Evolutionary conservation across 2,113 vertebrate species (phyloP), one percentile per base, ranked within the genome.

Genomic region (Archilochus colubris): DNA sequence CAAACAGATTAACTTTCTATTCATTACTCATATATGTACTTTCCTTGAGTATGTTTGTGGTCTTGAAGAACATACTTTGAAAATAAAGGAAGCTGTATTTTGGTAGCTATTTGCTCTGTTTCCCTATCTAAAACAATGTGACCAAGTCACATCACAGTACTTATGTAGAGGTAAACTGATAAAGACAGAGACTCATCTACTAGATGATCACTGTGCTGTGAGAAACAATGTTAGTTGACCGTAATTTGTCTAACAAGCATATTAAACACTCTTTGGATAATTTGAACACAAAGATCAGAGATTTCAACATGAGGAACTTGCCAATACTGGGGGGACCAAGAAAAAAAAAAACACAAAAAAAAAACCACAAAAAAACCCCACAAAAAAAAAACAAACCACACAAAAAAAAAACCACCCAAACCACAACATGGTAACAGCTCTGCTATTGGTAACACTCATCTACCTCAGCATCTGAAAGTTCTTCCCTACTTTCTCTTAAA

Each of bases 151-250:
- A 59, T 70, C 46, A 79, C 44, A 30, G 18, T 12, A 7, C 30
- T 43, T 43, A 38, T 2, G 15, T 0, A 0, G 19, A 69, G 17
- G 21, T 61, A 80, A 69, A 72, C 36, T 1, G 0, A 59, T 11
- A 40, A 40, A 40, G 40, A 51, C 5, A 70, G 48, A 66, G 28
- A 46, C 24, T 76, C 33, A 70, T 14, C 46, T 40, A 70, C 36
- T 36, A 46, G 6, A 13, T 4, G 20, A 67, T 12, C 3, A 4
- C 51, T 36, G 20, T 22, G 33, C 40, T 40, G 8, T 10, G 13
- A 82, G 31, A 70, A 55, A 33, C 15, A 46, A 40, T 0, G 4
- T 64, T 51, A 61, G 40, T 66, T 31, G 18, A 51, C 57, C 59
- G 22, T 13, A 73, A 73, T 17, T 73, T n/a, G 30, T 82, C 55